phyloP scores from a whole-genome alignment of 2,888 invertebrate species.

The Drosophila nr. fundita region DNA sequence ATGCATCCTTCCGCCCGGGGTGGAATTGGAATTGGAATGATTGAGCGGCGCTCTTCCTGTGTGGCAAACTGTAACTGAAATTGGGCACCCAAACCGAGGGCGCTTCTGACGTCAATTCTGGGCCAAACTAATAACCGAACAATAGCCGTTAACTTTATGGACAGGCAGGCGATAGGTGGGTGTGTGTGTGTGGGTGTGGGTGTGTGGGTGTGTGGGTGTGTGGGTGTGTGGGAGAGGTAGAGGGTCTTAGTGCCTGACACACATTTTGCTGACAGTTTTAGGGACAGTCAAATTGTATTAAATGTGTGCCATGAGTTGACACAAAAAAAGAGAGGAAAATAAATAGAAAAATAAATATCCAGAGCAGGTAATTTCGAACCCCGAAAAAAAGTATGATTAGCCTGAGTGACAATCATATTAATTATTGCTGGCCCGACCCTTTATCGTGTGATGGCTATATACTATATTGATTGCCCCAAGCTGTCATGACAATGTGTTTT shows the following conservation, averaged over 20 bases:
- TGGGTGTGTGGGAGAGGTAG: background rate
- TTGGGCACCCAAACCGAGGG: conserved; percentile 5
- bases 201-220: background rate
- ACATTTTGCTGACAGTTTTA: conserved; percentile 35
- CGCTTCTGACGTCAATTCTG: conserved; percentile 48
- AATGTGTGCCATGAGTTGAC: conserved; percentile 41
- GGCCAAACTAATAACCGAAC: conserved; percentile 51
- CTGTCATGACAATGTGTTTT: conserved; percentile 30
- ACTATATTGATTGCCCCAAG: conserved; percentile 13
- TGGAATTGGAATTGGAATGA: conserved; percentile 15
- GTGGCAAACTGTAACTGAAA: conserved; percentile 24
- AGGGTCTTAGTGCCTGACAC: conserved; percentile 19
- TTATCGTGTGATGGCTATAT: conserved; percentile 16
- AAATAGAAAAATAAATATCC: background rate
- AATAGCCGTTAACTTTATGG: conserved; percentile 12
- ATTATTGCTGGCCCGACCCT: conserved; percentile 37
- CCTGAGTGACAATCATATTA: conserved; percentile 62
- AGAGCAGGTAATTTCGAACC: conserved; percentile 4
- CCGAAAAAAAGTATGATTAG: conserved; percentile 41
- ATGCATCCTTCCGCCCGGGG: conserved; percentile 57
- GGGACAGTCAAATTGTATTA: conserved; percentile 28
- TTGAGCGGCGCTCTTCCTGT: conserved; percentile 47
- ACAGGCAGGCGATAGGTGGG: background rate
- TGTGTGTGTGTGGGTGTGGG: background rate
- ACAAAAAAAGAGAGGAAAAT: conserved; percentile 9